These are phyloP conservation scores for Casuarius casuarius DNA, from an alignment of 2,113 vertebrate genomes.

Conservation along the genomic window DNA sequence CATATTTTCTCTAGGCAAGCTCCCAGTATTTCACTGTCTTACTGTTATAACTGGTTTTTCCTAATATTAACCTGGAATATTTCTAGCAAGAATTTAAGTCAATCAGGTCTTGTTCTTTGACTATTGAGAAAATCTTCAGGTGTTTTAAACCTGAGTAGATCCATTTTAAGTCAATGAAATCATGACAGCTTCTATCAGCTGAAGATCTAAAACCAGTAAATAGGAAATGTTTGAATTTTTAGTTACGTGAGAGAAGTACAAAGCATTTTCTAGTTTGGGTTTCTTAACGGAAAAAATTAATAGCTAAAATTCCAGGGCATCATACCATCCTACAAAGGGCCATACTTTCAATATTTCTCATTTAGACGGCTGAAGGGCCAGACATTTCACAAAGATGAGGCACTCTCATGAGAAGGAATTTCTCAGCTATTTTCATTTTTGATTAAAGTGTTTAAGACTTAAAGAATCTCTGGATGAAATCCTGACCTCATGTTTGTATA, in stretches of 20 bases:
- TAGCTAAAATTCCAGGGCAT: background rate
- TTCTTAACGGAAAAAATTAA: background rate
- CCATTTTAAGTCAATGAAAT: background rate
- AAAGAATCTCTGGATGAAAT: constrained; percentile 32
- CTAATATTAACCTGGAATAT: background rate
- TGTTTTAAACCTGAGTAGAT: background rate
- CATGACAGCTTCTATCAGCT: background rate
- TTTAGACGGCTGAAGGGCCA: background rate
- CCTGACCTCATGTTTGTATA: constrained; percentile 15
- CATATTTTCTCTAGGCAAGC: background rate
- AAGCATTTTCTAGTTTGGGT: background rate
- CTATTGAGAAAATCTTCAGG: background rate
- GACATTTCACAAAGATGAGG: background rate
- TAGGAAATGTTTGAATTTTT: background rate
- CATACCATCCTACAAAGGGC: background rate
- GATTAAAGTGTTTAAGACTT: constrained; percentile 25
- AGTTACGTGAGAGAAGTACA: background rate
- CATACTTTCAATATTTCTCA: background rate
- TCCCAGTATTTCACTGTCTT: background rate
- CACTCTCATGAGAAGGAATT: background rate
- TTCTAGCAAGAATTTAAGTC: background rate
- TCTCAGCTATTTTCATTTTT: constrained; percentile 8
- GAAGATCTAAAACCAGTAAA: background rate
- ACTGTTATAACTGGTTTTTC: background rate
- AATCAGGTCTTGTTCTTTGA: background rate